Base-by-base conservation (phyloP, 1,140 invertebrate species). In the Bombus fervidus region DNA sequence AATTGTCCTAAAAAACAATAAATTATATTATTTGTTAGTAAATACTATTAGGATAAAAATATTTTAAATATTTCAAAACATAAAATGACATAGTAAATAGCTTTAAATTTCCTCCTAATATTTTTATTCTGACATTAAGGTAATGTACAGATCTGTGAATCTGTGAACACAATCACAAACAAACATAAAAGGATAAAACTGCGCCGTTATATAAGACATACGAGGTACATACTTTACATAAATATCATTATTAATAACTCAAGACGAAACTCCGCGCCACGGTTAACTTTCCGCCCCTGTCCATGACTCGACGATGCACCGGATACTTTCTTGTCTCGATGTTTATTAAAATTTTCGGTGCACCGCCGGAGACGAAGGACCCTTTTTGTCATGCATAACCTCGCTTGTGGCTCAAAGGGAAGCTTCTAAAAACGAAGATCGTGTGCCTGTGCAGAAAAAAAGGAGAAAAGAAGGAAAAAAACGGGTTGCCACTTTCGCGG, bases 311-410 rank as follows among this genome's bases (percentile, higher is more conserved):
- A 18, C 39, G 15, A 41, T 41, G 71, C 39, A 22, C 53, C 74
- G 47, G 53, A 76, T 59, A 59, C 34, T 79, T 37, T 47, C 64
- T 66, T 12, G 28, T 47, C 75, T 66, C 31, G 43, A 83, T 83
- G 47, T 83, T 83, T 78, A 83, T 83, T 83, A 77, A 69, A 77
- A 83, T 78, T 47, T 77, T 77, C 62, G 37, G 62, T 43, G 43
- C 28, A 37, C n/a, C 74, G 22, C 13, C 75, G 28, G 34, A 59
- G 25, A 41, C 41, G 53, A n/a, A 59, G 80, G 39, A 39, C 13
- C 34, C 81, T 77, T 76, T 83, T 83, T 83, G 74, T 83, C 74
- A 59, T 69, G 74, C 82, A 69, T 77, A 83, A 66, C 74, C 62
- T 68, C 41, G 39, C 37, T 6, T n/a, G 15, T 34, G 9, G 47